Conservation (phyloP, 2,888 invertebrate genomes). For the Uloborus plumipes region DNA sequence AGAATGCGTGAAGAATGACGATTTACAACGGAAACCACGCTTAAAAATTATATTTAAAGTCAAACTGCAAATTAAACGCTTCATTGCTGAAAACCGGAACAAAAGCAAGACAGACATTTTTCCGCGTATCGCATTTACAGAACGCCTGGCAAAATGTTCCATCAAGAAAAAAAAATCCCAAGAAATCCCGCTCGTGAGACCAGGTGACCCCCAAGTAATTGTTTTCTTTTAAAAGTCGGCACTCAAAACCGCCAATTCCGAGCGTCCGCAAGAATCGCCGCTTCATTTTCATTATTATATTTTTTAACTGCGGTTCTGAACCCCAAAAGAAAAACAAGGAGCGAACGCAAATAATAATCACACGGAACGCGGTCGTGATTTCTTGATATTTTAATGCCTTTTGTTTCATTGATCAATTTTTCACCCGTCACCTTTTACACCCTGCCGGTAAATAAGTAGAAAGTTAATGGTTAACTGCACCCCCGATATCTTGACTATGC, state of each 20-base stretch:
- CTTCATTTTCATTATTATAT: too few species aligned
- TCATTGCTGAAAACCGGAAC: too few species aligned
- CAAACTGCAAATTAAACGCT: too few species aligned
- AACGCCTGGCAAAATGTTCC: too few species aligned
- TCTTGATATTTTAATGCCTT: constrained; percentile 42
- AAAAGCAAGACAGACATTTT: too few species aligned
- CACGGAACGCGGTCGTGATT: constrained; percentile 28
- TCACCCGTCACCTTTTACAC: constrained; percentile 28
- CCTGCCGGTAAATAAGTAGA: neutral
- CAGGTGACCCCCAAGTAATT: constrained; percentile 43
- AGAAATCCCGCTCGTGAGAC: constrained; percentile 25
- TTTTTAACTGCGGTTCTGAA: too few species aligned
- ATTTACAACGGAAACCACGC: too few species aligned
- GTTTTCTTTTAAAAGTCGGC: constrained; percentile 33
- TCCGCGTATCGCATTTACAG: too few species aligned
- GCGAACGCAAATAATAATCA: constrained; percentile 41
- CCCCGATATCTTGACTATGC: neutral
- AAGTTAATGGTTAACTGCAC: neutral
- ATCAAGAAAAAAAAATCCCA: too few species aligned
- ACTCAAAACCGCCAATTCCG: constrained; percentile 31
- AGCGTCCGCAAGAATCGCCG: neutral
- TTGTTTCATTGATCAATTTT: constrained; percentile 54
- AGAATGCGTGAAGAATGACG: too few species aligned
- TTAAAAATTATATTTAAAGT: too few species aligned
- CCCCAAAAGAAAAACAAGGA: constrained; percentile 22